These are phyloP conservation scores for Donacobius atricapilla DNA, from an alignment of 2,113 vertebrate genomes.

Conservation along the genomic window DNA sequence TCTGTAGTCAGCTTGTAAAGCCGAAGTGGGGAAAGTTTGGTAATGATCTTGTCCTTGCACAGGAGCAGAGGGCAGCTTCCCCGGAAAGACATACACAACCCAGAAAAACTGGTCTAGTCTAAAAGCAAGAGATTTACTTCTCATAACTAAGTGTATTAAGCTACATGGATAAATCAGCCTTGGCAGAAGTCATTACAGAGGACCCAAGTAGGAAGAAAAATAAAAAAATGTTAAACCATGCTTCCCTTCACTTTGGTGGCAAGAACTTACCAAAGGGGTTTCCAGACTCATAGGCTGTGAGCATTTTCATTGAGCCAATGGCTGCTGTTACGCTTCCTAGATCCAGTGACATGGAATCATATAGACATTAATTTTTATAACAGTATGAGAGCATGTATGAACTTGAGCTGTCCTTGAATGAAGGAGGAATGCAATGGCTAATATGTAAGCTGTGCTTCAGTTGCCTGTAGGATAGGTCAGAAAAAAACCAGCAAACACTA, in stretches of 20 bases:
- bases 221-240: neutral
- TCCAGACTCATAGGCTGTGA: neutral
- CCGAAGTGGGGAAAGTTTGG: neutral
- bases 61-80: neutral
- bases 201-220: neutral
- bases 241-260: neutral
- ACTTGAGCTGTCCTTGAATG: neutral
- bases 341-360: neutral
- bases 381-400: neutral
- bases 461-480: neutral
- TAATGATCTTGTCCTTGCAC: neutral
- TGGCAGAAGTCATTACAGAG: neutral
- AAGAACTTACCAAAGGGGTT: neutral
- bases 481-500: neutral
- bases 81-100: neutral
- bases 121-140: neutral
- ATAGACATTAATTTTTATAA: neutral
- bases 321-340: neutral
- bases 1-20: neutral
- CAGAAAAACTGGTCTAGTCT: neutral
- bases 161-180: neutral
- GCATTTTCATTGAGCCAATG: neutral
- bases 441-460: neutral
- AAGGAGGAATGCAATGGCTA: neutral
- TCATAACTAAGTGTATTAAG: neutral